phyloP scores from a whole-genome alignment of 2,797 vertebrate species.

The Spinus olivaceus region DNA sequence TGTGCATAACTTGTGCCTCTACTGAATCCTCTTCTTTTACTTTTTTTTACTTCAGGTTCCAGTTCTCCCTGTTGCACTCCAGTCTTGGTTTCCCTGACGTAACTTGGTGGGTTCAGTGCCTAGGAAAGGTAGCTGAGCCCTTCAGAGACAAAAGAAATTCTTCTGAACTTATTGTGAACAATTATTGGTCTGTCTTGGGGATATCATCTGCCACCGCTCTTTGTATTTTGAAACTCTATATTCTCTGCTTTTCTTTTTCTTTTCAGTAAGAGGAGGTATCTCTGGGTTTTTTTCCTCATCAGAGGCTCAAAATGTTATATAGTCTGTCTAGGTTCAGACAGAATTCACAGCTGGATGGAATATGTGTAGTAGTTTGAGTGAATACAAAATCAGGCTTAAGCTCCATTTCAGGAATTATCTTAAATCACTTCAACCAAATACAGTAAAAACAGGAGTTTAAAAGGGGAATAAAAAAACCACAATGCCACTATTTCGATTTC shows the following conservation, averaged over 20 bases:
- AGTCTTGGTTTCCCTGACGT: constrained; percentile 29
- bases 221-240: neutral
- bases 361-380: neutral
- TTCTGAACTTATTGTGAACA: neutral
- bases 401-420: neutral
- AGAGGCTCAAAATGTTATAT: neutral
- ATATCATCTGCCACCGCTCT: neutral
- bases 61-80: constrained; percentile 45
- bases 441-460: neutral
- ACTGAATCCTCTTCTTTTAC: neutral
- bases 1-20: neutral
- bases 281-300: neutral
- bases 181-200: neutral
- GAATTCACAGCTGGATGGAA: neutral
- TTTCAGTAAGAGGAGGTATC: neutral
- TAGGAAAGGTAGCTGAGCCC: neutral
- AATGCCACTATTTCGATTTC: neutral
- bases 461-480: neutral
- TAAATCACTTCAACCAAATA: neutral
- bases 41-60: constrained; percentile 55
- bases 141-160: neutral
- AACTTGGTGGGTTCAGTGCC: neutral
- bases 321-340: neutral
- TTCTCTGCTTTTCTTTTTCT: neutral
- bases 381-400: neutral